Base-by-base conservation (phyloP, 1,140 invertebrate genomes). In the Apis laboriosa region DNA sequence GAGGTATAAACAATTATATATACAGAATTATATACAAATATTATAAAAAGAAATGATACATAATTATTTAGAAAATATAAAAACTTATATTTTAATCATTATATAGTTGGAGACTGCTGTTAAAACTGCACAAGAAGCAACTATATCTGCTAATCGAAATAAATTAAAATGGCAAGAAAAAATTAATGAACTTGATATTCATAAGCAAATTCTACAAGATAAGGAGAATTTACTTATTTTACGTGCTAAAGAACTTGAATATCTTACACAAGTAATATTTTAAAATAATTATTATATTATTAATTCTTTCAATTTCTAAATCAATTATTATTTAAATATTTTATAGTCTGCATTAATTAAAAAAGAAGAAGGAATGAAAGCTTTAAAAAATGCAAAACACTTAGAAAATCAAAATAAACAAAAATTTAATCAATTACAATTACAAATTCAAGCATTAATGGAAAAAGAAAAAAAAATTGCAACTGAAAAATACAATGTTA, bases 241-340 rank as follows among this genome's bases (percentile, higher is more conserved):
- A 28, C 90, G 88, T 55, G 93, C 93, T 2, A 93, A 92, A 86
- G 92, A 93, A 72, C 84, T 94, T 17, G 91, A 94, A 80, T 85
- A 90, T 58, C 85, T 94, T 24, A 94, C 93, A 68, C 89, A 92
- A 79, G 93, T 93, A 84, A 86, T n/a, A 63, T 28, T 51, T 34
- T 64, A 15, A 72, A 28, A 67, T 19, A 68, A 66, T 61, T 75
- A 17, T 56, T 15, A 28, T 77, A 11, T n/a, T 77, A 82, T 68
- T 43, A 49, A 72, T 55, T 51, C 15, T 83, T 64, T 24, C 56
- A 61, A 66, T 58, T 81, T 61, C 82, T 78, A 21, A 17, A 67
- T 13, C 2, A 72, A 15, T 79, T 68, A 55, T 53, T 55, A 53
- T 74, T 68, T 80, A 72, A n/a, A 3, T 68, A 80, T 87, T 83